These are phyloP conservation scores for Neotoxoptera formosana DNA, from an alignment of 1,140 invertebrate species.

Conservation along the genomic window DNA sequence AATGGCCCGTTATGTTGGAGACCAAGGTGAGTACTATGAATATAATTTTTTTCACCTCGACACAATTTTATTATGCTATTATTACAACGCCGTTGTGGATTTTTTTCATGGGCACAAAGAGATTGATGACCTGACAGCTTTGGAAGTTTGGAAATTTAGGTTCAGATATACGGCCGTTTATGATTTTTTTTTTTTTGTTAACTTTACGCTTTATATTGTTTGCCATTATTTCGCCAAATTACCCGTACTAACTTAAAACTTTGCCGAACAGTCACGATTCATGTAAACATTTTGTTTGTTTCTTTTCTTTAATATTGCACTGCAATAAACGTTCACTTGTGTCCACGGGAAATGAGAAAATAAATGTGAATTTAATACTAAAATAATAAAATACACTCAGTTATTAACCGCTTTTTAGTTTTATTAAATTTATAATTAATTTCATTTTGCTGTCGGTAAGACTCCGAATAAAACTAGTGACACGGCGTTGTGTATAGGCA, in stretches of 20 bases:
- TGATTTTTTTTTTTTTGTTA: not conserved
- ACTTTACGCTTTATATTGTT: not conserved
- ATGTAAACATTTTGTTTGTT: constrained; percentile 14
- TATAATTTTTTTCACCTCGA: not conserved
- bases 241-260: not conserved
- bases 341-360: not conserved
- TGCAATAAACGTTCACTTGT: not conserved
- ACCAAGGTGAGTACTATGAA: constrained; percentile 58
- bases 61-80: constrained; percentile 27
- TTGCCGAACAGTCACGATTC: not conserved
- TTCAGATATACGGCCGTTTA: not conserved
- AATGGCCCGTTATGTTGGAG: constrained; percentile 60
- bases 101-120: not conserved
- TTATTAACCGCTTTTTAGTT: not conserved
- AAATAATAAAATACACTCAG: not conserved
- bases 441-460: not conserved
- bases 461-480: not conserved
- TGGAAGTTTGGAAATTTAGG: constrained; percentile 18
- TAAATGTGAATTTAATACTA: not conserved
- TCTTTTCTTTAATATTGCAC: not conserved
- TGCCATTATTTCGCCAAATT: not conserved
- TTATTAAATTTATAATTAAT: not conserved
- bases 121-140: constrained; percentile 43
- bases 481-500: constrained; percentile 18
- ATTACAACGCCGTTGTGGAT: not conserved